A percentile compares a stretch with the other conserved stretches of the same genome.
Evolutionary conservation across 2,113 vertebrate species (phyloP).

Genomic region (Myrmecobius fasciatus): DNA sequence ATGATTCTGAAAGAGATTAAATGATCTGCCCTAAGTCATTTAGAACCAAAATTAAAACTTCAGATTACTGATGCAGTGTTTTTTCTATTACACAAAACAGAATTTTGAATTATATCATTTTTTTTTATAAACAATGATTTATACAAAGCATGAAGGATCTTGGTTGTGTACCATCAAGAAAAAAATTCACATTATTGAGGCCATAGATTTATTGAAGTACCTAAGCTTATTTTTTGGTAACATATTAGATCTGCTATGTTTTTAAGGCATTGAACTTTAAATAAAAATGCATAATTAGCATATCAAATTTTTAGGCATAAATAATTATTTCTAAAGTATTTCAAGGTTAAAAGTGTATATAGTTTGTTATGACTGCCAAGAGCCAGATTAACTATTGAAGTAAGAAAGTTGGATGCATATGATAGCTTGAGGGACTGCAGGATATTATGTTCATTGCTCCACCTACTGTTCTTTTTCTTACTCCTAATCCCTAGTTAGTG

Average conservation of each 20-base stretch:
- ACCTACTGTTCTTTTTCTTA: background rate
- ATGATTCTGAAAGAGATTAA: background rate
- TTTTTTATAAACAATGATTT: background rate
- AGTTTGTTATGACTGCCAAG: background rate
- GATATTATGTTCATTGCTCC: background rate
- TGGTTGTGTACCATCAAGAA: background rate
- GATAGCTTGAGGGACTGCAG: background rate
- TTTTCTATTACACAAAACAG: background rate
- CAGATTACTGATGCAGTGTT: background rate
- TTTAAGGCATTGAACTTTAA: conserved; percentile 17
- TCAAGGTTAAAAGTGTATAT: background rate
- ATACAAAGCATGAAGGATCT: background rate
- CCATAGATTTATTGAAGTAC: background rate
- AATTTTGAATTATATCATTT: background rate
- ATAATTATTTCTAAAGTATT: conserved; percentile 2
- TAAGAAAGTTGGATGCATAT: background rate
- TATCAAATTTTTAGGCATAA: background rate
- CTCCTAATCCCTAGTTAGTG: background rate
- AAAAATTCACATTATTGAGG: background rate
- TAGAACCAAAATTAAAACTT: background rate
- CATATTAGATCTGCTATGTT: background rate
- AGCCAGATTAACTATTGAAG: background rate
- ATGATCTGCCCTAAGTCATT: background rate
- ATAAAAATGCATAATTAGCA: conserved; percentile 32
- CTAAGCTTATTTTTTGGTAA: background rate